A percentile compares a stretch with the other conserved stretches of the same genome.
Conservation (phyloP, 2,888 invertebrate species). For the Drosophila paracracens region DNA sequence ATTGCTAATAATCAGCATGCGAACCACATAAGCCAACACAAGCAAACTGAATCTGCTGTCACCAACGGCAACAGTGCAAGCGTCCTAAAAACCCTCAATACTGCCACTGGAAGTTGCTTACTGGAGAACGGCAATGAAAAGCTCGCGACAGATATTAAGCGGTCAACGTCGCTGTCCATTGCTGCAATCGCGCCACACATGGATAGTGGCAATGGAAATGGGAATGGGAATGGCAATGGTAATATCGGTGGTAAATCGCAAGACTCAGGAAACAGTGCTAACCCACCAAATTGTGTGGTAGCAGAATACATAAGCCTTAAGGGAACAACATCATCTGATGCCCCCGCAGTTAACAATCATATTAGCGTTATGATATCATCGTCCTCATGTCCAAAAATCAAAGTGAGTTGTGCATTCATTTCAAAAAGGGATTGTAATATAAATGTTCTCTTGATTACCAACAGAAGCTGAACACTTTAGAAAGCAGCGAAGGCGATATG, state of each 20-base stretch:
- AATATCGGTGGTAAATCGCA: slow-evolving; percentile 31
- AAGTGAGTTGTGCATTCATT: slow-evolving; percentile 45
- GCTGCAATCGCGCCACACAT: slow-evolving; percentile 23
- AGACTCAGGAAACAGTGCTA: slow-evolving; percentile 36
- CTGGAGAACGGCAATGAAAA: slow-evolving; percentile 55
- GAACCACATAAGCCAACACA: slow-evolving; percentile 54
- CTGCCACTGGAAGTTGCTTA: slow-evolving; percentile 29
- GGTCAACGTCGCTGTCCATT: slow-evolving; percentile 21
- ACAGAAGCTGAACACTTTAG: slow-evolving; percentile 56
- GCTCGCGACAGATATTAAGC: slow-evolving; percentile 35
- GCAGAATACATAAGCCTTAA: slow-evolving; percentile 43
- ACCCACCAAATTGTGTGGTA: slow-evolving; percentile 41
- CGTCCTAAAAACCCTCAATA: slow-evolving; percentile 26
- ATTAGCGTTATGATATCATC: slow-evolving; percentile 44
- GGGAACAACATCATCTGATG: slow-evolving; percentile 46
- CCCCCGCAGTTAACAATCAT: slow-evolving; percentile 49
- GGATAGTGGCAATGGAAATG: slow-evolving; percentile 33
- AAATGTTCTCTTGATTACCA: not conserved
- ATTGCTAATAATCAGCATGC: slow-evolving; percentile 59
- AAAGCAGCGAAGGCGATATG: slow-evolving; percentile 39
- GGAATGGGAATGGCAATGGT: slow-evolving; percentile 26
- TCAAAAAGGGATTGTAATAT: not conserved
- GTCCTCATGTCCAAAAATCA: slow-evolving; percentile 48
- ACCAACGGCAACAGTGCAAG: slow-evolving; percentile 27
- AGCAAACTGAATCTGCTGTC: slow-evolving; percentile 44